Evolutionary conservation across 2,888 invertebrate genomes (phyloP).

Genomic region (Drosophila neonasuta): DNA sequence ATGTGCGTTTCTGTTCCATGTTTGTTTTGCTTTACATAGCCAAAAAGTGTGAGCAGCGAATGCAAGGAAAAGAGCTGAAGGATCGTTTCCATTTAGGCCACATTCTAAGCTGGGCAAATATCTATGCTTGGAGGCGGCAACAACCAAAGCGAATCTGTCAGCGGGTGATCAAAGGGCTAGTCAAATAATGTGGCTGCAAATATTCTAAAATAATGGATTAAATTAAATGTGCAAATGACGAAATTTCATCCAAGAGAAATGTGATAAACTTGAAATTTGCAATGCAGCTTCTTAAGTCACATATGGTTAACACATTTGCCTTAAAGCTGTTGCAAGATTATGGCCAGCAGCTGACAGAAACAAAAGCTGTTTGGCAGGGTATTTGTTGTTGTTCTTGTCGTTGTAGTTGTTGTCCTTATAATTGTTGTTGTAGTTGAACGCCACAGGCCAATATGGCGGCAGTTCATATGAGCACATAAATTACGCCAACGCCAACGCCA

Average conservation of each 20-base stretch:
- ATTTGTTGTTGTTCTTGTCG: conserved; percentile 8
- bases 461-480: conserved; percentile 46
- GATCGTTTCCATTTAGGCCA: not conserved
- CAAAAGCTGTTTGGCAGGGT: not conserved
- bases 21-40: conserved; percentile 55
- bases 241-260: not conserved
- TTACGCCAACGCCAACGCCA: conserved; percentile 48
- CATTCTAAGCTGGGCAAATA: not conserved
- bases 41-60: conserved; percentile 17
- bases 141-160: not conserved
- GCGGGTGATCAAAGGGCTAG: not conserved
- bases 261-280: too few relatives aligned
- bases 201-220: not conserved
- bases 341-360: conserved; percentile 20
- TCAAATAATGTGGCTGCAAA: not conserved
- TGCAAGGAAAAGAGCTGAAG: not conserved
- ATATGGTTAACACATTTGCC: not conserved
- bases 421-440: conserved; percentile 5
- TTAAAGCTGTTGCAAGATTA: conserved; percentile 14
- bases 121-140: not conserved
- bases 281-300: not conserved
- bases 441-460: conserved; percentile 44
- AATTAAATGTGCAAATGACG: not conserved
- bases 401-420: conserved; percentile 7
- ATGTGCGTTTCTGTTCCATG: conserved; percentile 52